Evolutionary conservation across 2,113 vertebrate genomes (phyloP).

Genomic region (Proteles cristata): DNA sequence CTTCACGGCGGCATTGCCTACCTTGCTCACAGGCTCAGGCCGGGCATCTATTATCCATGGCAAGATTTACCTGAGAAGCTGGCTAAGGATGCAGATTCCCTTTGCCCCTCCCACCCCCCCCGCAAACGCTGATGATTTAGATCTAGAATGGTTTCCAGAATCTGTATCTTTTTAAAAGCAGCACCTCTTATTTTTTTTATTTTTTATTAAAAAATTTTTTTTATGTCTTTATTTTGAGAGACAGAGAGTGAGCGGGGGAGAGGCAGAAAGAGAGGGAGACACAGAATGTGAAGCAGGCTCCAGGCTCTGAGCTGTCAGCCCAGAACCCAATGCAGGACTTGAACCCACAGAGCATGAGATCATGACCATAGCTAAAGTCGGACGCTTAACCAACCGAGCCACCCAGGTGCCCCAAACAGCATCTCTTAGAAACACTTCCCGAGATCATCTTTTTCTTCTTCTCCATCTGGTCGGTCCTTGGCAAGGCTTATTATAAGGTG

Average conservation of each 20-base stretch:
- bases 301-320: too few species aligned
- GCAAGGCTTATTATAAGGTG: not conserved
- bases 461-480: fast-evolving
- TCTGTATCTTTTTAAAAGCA: not conserved
- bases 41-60: not conserved
- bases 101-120: not conserved
- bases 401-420: too few species aligned
- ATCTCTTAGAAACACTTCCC: not conserved
- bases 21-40: fast-evolving
- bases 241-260: too few species aligned
- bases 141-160: not conserved
- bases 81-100: not conserved
- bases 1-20: not conserved
- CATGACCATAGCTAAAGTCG: too few species aligned
- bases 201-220: too few species aligned
- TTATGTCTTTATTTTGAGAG: too few species aligned
- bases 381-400: too few species aligned
- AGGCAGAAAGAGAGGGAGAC: too few species aligned
- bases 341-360: too few species aligned
- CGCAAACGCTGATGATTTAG: not conserved
- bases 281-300: too few species aligned
- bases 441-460: not conserved
- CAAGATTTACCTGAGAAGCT: not conserved
- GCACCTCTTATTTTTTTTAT: too few species aligned
- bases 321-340: too few species aligned